Evolutionary conservation across 1,140 invertebrate species (phyloP).

Genomic region (Parasteatoda tepidariorum): DNA sequence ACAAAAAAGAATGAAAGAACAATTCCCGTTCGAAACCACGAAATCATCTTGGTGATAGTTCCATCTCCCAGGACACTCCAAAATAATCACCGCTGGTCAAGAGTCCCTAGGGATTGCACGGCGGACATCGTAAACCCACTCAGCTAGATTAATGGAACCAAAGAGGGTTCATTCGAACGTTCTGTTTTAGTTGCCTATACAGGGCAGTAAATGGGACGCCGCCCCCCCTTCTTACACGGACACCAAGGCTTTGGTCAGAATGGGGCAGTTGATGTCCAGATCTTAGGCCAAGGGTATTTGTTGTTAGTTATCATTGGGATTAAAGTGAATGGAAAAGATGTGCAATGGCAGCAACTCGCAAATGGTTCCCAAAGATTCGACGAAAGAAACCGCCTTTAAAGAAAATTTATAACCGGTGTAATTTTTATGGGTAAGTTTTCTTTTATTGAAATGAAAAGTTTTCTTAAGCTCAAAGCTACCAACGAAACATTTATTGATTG

Average conservation of each 20-base stretch:
- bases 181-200: no score
- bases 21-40: no score
- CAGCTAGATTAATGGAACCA: constrained; percentile 47
- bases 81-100: constrained; percentile 11
- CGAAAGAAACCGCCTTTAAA: constrained; percentile 21
- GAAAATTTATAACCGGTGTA: constrained; percentile 27
- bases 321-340: not conserved
- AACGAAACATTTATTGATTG: no score
- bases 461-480: no score
- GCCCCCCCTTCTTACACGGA: no score
- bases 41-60: not conserved
- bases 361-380: constrained; percentile 41
- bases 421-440: constrained; percentile 27
- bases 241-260: constrained; percentile 12
- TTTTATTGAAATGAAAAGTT: no score
- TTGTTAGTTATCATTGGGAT: no score
- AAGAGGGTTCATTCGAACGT: no score
- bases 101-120: not conserved
- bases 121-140: not conserved
- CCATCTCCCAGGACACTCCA: not conserved
- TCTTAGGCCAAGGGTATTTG: no score
- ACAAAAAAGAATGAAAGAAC: no score
- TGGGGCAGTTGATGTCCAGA: not conserved
- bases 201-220: no score
- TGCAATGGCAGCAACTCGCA: constrained; percentile 27